Conservation (phyloP, 2,888 invertebrate species). For the Agrochola macilenta region DNA sequence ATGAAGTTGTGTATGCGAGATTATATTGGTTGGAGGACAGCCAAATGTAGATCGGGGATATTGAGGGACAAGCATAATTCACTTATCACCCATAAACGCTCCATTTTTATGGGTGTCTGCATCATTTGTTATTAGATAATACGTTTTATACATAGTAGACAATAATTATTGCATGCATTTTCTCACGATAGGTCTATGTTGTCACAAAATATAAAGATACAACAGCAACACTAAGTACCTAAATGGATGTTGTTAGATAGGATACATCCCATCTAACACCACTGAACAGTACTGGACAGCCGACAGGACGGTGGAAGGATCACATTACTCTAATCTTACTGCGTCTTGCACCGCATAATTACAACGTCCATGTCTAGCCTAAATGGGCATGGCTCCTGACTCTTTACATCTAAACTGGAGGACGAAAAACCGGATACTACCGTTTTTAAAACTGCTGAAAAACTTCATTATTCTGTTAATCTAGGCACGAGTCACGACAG, state of each 20-base stretch:
- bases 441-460: not conserved
- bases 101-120: constrained; percentile 54
- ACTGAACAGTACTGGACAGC: not conserved
- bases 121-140: constrained; percentile 42
- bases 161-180: constrained; percentile 23
- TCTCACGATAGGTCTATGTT: not conserved
- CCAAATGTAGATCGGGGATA: constrained; percentile 74
- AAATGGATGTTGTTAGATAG: not conserved
- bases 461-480: not conserved
- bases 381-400: not conserved
- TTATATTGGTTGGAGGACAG: constrained; percentile 73
- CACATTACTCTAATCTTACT: constrained; percentile 3
- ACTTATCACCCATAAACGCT: constrained; percentile 64
- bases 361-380: not conserved
- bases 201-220: not conserved
- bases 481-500: not conserved
- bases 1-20: constrained; percentile 62
- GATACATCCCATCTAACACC: not conserved
- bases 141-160: constrained; percentile 9
- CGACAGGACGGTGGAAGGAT: not conserved
- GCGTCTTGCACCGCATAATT: not conserved
- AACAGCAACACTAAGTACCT: not conserved
- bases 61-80: constrained; percentile 70
- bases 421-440: not conserved
- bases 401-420: not conserved